These are phyloP conservation scores for Psettodes erumei DNA, from an alignment of 2,113 vertebrate genomes.

Conservation along the genomic window DNA sequence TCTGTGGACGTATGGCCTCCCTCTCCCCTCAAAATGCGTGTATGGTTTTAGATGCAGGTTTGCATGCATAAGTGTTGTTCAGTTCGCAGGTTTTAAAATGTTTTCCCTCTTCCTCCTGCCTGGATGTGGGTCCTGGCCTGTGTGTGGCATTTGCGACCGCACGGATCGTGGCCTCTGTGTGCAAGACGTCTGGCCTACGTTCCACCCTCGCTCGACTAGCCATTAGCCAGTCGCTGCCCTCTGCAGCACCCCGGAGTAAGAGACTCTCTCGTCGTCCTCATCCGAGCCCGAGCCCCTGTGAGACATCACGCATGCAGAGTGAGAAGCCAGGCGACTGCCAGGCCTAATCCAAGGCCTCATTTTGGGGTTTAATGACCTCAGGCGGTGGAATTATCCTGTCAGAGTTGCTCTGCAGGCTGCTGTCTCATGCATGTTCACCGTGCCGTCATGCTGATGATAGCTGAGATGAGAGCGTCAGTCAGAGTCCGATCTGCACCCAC, in stretches of 20 bases:
- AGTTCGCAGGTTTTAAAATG: background rate
- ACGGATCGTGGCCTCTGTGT: background rate
- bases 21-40: conserved; percentile 10
- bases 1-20: conserved; percentile 40
- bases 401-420: conserved; percentile 41
- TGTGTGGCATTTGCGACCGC: conserved; percentile 16
- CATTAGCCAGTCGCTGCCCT: conserved; percentile 56
- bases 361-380: conserved; percentile 65
- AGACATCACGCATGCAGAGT: conserved; percentile 46
- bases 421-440: conserved; percentile 44
- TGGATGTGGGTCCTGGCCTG: conserved; percentile 16
- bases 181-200: conserved; percentile 25
- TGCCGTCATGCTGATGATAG: conserved; percentile 37
- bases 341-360: conserved; percentile 50
- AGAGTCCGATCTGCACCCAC: conserved; percentile 4
- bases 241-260: conserved; percentile 33
- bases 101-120: background rate
- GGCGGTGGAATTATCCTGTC: conserved; percentile 68
- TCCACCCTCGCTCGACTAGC: conserved; percentile 64
- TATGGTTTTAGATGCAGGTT: conserved; percentile 1
- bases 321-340: conserved; percentile 42
- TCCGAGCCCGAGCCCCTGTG: conserved; percentile 32
- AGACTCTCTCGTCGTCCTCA: conserved; percentile 41
- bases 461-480: conserved; percentile 50
- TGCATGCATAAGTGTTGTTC: background rate